Conservation (phyloP, 1,140 invertebrate genomes). For the Drosophila lowei region DNA sequence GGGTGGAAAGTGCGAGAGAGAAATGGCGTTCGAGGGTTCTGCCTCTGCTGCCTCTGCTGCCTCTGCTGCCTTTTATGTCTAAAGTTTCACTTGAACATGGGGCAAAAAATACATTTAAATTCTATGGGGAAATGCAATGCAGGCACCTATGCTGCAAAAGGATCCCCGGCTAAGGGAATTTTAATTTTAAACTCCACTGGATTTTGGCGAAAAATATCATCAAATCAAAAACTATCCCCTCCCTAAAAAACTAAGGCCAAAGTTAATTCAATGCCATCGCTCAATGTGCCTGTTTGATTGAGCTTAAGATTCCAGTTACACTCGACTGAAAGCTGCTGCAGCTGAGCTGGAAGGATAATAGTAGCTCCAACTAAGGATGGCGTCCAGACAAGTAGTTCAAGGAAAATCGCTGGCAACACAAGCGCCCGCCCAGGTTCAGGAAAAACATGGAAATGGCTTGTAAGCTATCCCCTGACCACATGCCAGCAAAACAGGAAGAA, state of each 20-base stretch:
- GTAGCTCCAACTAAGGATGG: not conserved
- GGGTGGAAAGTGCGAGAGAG: conserved; percentile 28
- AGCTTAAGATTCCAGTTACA: conserved; percentile 27
- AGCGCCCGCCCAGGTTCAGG: conserved; percentile 6
- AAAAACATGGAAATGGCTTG: conserved; percentile 32
- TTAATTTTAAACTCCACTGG: conserved; percentile 32
- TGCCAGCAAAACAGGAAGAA: conserved; percentile 26
- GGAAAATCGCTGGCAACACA: conserved; percentile 36
- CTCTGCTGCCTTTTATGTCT: conserved; percentile 58
- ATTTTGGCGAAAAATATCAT: conserved; percentile 6
- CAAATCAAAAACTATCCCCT: not conserved
- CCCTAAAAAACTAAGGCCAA: conserved; percentile 3
- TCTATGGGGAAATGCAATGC: conserved; percentile 10
- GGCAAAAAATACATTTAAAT: conserved; percentile 39
- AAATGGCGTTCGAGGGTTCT: conserved; percentile 17
- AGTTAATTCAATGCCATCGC: conserved; percentile 31
- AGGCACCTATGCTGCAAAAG: conserved; percentile 15
- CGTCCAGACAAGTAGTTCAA: conserved; percentile 8
- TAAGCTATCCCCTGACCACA: conserved; percentile 43
- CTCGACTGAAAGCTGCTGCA: not conserved
- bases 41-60: not conserved
- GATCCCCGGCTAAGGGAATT: conserved; percentile 10
- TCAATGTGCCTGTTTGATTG: conserved; percentile 24
- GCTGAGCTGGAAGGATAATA: conserved; percentile 22
- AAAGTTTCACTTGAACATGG: conserved; percentile 59